phyloP scores from a whole-genome alignment of 2,797 vertebrate species.

The Halcyon chelicuti region DNA sequence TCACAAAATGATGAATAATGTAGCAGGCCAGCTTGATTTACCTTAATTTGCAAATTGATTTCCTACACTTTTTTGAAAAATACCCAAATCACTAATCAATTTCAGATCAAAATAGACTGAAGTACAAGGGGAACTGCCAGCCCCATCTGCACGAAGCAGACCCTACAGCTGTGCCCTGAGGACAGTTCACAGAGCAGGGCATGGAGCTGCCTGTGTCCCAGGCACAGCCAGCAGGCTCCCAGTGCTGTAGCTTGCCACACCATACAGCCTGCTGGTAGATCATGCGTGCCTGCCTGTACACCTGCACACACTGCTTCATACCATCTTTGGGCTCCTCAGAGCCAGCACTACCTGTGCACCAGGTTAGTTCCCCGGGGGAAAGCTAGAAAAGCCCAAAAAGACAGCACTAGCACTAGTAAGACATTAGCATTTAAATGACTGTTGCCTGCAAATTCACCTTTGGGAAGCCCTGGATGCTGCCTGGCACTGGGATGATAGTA shows the following conservation, averaged over 20 bases:
- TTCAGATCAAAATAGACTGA: conserved; percentile 51
- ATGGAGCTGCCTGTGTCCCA: accelerated
- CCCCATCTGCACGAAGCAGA: not conserved
- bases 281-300: accelerated
- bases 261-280: accelerated
- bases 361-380: not conserved
- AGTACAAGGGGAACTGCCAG: not conserved
- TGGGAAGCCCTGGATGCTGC: not conserved
- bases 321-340: not conserved
- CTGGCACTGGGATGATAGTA: not conserved
- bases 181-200: not conserved
- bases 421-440: not conserved
- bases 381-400: not conserved
- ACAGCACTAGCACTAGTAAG: not conserved
- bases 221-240: not conserved
- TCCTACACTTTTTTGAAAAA: conserved; percentile 36
- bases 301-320: not conserved
- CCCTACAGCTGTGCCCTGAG: accelerated
- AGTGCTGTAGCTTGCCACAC: not conserved
- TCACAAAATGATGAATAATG: conserved; percentile 60
- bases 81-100: conserved; percentile 11
- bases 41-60: conserved; percentile 75
- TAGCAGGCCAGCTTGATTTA: conserved; percentile 60
- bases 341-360: not conserved
- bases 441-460: not conserved